These are phyloP conservation scores for Acrocyrtus sp. DNA, from an alignment of 2,888 invertebrate genomes.

Conservation along the genomic window DNA sequence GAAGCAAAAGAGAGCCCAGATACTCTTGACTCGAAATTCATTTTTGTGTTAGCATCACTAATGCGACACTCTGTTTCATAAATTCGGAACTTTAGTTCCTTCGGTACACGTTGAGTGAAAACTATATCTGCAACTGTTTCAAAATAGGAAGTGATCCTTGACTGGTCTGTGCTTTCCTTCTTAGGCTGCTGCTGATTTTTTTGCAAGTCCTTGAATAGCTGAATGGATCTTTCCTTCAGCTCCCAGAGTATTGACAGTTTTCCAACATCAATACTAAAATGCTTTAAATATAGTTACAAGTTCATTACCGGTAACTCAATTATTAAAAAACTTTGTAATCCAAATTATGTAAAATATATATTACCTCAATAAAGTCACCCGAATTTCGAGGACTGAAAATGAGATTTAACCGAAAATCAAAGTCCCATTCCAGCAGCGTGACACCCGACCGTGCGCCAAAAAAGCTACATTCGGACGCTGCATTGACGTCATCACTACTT, in stretches of 20 bases:
- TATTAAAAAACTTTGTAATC: not conserved
- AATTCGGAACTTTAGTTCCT: conserved; percentile 62
- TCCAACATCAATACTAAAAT: conserved; percentile 62
- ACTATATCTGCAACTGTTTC: conserved; percentile 59
- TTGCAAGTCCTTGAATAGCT: conserved; percentile 49
- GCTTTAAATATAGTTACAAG: conserved; percentile 33
- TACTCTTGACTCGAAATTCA: conserved; percentile 60
- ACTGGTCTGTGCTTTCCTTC: not conserved
- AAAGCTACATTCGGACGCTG: conserved; percentile 54
- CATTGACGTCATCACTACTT: conserved; percentile 54
- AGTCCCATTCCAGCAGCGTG: conserved; percentile 56
- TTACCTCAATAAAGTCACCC: conserved; percentile 62
- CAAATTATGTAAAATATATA: not conserved
- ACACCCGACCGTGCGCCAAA: conserved; percentile 59
- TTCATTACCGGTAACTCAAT: not conserved
- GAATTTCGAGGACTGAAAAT: conserved; percentile 62
- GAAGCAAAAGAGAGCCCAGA: conserved; percentile 62
- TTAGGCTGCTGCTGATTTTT: conserved; percentile 20
- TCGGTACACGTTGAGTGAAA: conserved; percentile 61
- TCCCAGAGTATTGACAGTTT: conserved; percentile 59
- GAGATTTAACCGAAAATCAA: conserved; percentile 61
- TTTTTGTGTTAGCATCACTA: conserved; percentile 56
- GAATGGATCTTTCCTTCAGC: conserved; percentile 59
- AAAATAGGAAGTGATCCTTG: conserved; percentile 38
- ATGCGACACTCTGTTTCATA: conserved; percentile 63